Evolutionary conservation across 2,888 invertebrate genomes (phyloP), one percentile per base, ranked within the genome.

Genomic region (Blera fallax): DNA sequence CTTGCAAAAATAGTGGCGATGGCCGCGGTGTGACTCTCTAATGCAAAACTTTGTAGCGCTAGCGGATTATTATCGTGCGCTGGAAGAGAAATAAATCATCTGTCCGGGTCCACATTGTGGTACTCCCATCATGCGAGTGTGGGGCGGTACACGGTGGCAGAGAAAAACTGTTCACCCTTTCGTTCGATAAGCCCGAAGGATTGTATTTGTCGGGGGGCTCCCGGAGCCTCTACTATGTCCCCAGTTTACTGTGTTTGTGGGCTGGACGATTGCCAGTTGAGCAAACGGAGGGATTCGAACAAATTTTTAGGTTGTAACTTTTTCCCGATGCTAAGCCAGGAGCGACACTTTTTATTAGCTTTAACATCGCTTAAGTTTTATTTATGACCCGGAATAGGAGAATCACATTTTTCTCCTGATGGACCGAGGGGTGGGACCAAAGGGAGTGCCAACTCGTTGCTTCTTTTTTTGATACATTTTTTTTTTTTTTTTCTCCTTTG

Each of bases 271-370:
- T 87, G 87, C 87, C 87, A 87, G 85, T 76, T 54, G 48, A 72
- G 45, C 50, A 32, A 72, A 65, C 34, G 58, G 34, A 70, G 58
- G 45, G 82, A 65, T 79, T 74, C 74, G 70, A 84, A 79, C 80
- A 81, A 85, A 87, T 87, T 87, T 85, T 81, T 82, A 43, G 81
- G 67, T 80, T 82, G 87, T 87, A 82, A 87, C 87, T 78, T 87
- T 81, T 82, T 82, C 73, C 78, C 65, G 67, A 73, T 69, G 82
- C 72, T 87, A 82, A 82, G 87, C 87, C 77, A 73, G 56, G 77
- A 87, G 87, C 77, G 87, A 87, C 82, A 78, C 78, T 87, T 87
- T 87, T 87, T 87, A 87, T 87, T 87, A 77, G 87, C 87, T 78
- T 87, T 82, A 87, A 78, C 77, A 78, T 87, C 82, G 82, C 82